These are phyloP conservation scores for Anguilla megastoma DNA, from an alignment of 2,797 vertebrate genomes.

Conservation along the genomic window DNA sequence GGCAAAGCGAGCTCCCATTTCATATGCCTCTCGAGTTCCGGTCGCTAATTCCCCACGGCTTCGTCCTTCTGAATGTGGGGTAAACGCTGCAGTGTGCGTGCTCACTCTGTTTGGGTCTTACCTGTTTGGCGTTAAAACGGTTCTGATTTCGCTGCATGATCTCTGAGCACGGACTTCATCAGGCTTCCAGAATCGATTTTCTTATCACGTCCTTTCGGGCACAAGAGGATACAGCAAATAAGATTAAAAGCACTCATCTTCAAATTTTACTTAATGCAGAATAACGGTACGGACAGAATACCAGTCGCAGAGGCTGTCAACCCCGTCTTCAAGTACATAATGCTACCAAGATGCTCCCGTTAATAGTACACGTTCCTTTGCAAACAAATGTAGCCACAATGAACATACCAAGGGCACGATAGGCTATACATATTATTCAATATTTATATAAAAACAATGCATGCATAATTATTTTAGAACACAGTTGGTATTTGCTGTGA, in stretches of 20 bases:
- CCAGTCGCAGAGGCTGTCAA: not conserved
- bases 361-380: not conserved
- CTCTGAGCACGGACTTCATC: constrained; percentile 30
- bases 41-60: not conserved
- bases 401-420: not conserved
- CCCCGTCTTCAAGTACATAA: not conserved
- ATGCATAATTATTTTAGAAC: not conserved
- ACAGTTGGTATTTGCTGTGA: not conserved
- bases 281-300: not conserved
- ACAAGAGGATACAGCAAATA: constrained; percentile 17
- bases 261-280: not conserved
- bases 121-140: constrained; percentile 48
- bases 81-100: constrained; percentile 12
- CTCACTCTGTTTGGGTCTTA: constrained; percentile 33
- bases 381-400: not conserved
- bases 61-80: not conserved
- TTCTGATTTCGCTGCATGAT: constrained; percentile 37
- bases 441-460: not conserved
- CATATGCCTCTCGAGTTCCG: not conserved
- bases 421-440: no score
- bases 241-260: not conserved
- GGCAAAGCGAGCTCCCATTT: constrained; percentile 6
- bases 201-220: constrained; percentile 32
- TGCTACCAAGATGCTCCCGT: not conserved
- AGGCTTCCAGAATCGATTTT: not conserved